Evolutionary conservation across 2,888 invertebrate species (phyloP), one percentile per base, ranked within the genome.

Genomic region (Drosophila sordidula): DNA sequence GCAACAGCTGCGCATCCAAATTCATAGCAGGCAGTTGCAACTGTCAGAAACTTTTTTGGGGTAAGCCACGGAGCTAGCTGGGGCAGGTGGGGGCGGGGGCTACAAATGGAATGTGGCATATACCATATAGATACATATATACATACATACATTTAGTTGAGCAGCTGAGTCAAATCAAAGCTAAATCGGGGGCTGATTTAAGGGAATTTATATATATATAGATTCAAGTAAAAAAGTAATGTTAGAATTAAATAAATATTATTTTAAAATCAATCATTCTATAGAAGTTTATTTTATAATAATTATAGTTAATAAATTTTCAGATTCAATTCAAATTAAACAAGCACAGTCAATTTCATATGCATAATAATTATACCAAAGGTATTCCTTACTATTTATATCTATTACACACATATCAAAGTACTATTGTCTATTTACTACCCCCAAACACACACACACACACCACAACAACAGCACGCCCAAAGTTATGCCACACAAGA

Each of bases 1-100:
- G 86, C 77, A 82, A 71, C 82, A 83, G 82, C 88, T 83, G 82
- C 47, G 76, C 50, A 54, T 59, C 52, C 54, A 47, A 75, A 78
- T 76, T 81, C 79, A 78, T 81, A 51, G 76, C 69, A 64, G 62
- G 65, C 74, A 78, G 75, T 77, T 80, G 66, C 77, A 76, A 68
- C 62, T 84, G 79, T 73, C 86, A 59, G 14, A 76, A 83, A 80
- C 69, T 84, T 80, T 80, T 75, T 62, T 26, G 32, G 16, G 29
- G 14, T 49, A 61, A 47, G 41, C 46, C 49, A 44, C 45, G 46
- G 45, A 54, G 39, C 36, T n/a, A 50, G 6, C 16, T 32, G 41
- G 3, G 46, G n/a, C 4, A 12, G 26, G 18, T 22, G 22, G 22
- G 22, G 22, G 22, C 2, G 22, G n/a, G 22, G 12, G 25, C 14